Evolutionary conservation across 1,140 invertebrate genomes (phyloP).

Genomic region (Cepaea nemoralis): DNA sequence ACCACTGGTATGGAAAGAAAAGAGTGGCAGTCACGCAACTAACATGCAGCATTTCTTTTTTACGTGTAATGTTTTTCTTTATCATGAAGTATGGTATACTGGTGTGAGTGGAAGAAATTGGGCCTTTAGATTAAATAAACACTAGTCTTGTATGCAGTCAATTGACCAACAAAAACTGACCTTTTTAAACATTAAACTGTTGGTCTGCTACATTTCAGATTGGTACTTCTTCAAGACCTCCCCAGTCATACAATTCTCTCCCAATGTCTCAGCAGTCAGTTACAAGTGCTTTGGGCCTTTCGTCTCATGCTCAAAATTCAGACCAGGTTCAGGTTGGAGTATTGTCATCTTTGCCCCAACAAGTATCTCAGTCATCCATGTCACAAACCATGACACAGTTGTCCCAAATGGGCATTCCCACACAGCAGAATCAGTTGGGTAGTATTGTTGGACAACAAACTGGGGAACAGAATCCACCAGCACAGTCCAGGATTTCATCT

Average conservation of each 20-base stretch:
- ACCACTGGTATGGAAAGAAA: too few species aligned
- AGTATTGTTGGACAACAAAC: background rate
- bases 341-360: background rate
- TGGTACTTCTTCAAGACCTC: conserved; percentile 47
- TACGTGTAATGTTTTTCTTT: too few species aligned
- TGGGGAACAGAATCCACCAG: conserved; percentile 25
- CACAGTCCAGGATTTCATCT: conserved; percentile 45
- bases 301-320: conserved; percentile 26
- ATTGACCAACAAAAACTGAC: too few species aligned
- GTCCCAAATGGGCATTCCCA: conserved; percentile 14
- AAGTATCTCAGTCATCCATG: conserved; percentile 12
- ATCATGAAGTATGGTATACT: too few species aligned
- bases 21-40: too few species aligned
- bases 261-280: conserved; percentile 39
- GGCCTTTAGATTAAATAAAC: too few species aligned
- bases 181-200: too few species aligned
- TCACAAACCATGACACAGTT: conserved; percentile 35
- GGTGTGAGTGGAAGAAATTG: too few species aligned
- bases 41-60: too few species aligned
- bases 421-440: background rate
- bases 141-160: too few species aligned
- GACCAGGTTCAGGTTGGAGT: conserved; percentile 25
- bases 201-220: conserved; percentile 48
- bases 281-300: conserved; percentile 13
- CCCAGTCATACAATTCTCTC: conserved; percentile 24